These are phyloP conservation scores for Heteromyza rotundicornis DNA, from an alignment of 2,888 invertebrate species.

Conservation along the genomic window DNA sequence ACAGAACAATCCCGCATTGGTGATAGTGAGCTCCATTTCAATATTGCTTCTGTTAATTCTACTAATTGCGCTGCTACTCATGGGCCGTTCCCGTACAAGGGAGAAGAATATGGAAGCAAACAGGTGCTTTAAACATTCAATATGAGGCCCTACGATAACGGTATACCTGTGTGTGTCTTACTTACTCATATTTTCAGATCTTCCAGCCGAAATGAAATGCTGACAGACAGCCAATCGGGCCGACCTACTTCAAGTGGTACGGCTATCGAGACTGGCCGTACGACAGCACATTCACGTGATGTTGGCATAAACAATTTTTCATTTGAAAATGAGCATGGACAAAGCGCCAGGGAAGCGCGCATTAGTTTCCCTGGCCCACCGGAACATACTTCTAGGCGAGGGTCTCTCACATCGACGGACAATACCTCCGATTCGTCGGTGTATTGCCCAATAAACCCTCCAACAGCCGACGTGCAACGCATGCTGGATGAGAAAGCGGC, in stretches of 20 bases:
- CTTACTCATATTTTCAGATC: no score
- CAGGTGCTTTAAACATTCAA: slow-evolving; percentile 43
- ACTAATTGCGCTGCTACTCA: slow-evolving; percentile 54
- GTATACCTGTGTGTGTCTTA: no score
- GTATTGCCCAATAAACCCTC: slow-evolving; percentile 60
- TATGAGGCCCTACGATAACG: neutral
- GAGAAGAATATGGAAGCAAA: slow-evolving; percentile 47
- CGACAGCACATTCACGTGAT: slow-evolving; percentile 42
- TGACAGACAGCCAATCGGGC: slow-evolving; percentile 51
- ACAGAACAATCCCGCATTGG: slow-evolving; percentile 55
- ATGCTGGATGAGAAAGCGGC: slow-evolving; percentile 59
- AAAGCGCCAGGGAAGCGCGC: slow-evolving; percentile 34
- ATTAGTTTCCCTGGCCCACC: slow-evolving; percentile 50
- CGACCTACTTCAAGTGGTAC: slow-evolving; percentile 47
- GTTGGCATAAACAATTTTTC: slow-evolving; percentile 57
- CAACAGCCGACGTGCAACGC: slow-evolving; percentile 56
- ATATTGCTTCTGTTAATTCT: slow-evolving; percentile 56
- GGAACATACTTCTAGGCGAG: slow-evolving; percentile 42
- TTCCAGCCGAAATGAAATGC: slow-evolving; percentile 54
- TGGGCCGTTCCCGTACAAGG: slow-evolving; percentile 52
- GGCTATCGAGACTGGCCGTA: slow-evolving; percentile 38
- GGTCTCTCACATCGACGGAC: slow-evolving; percentile 55
- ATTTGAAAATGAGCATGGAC: slow-evolving; percentile 47
- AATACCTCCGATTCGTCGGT: slow-evolving; percentile 63
- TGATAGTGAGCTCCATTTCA: slow-evolving; percentile 54